phyloP scores from a whole-genome alignment of 2,797 vertebrate genomes.

The Catamblyrhynchus diadema region DNA sequence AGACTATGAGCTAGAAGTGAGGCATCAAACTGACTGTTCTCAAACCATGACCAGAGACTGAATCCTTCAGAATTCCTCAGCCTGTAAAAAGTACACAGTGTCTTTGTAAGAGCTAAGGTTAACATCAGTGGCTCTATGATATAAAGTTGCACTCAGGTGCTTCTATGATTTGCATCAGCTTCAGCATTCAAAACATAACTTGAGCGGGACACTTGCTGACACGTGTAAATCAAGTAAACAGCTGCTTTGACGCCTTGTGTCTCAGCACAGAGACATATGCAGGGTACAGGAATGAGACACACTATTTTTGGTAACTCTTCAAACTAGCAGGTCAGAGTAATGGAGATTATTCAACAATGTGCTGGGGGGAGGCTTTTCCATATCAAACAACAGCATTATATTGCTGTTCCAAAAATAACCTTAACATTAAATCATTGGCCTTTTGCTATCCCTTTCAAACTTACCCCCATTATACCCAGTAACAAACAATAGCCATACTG shows the following conservation, averaged over 20 bases:
- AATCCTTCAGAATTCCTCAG: neutral
- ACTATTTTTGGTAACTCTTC: conserved; percentile 31
- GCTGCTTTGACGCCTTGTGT: conserved; percentile 7
- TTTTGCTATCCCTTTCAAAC: neutral
- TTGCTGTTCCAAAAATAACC: conserved; percentile 25
- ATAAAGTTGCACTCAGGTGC: neutral
- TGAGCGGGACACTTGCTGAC: neutral
- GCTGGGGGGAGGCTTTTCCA: neutral
- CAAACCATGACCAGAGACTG: neutral
- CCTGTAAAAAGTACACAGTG: neutral
- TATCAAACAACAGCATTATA: neutral
- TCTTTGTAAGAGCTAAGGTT: neutral
- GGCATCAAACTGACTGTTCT: neutral
- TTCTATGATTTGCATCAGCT: neutral
- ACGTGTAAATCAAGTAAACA: neutral
- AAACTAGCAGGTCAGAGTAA: conserved; percentile 6
- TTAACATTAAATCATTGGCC: neutral
- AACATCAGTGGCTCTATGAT: neutral
- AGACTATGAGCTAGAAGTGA: neutral
- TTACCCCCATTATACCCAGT: neutral
- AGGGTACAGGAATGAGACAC: neutral
- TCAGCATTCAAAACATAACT: conserved; percentile 2
- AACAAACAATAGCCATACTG: neutral
- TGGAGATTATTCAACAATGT: neutral
- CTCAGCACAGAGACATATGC: neutral